Conservation (phyloP, 2,113 vertebrate genomes). For the Leptodactylus fuscus region DNA sequence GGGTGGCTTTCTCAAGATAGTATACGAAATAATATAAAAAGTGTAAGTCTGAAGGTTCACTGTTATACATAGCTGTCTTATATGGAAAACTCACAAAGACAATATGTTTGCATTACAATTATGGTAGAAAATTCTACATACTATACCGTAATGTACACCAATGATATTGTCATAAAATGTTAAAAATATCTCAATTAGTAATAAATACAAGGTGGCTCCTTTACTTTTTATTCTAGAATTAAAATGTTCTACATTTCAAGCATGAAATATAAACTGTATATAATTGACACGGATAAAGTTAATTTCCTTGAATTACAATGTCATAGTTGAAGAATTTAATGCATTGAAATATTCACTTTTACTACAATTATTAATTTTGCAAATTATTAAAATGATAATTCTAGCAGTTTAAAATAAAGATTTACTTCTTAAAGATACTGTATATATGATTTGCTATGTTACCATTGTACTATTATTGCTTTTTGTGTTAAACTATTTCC, state of each 20-base stretch:
- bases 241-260: background rate
- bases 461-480: background rate
- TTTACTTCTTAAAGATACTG: background rate
- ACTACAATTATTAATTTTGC: background rate
- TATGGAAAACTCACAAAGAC: background rate
- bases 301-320: no score
- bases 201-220: no score
- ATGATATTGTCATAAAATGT: no score
- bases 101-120: no score
- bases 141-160: no score
- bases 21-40: background rate
- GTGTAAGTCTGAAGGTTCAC: no score
- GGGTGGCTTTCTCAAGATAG: background rate
- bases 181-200: no score
- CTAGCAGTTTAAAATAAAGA: background rate
- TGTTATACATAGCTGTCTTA: background rate
- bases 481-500: background rate
- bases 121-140: no score
- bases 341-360: background rate
- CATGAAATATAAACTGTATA: no score
- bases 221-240: no score
- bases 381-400: background rate
- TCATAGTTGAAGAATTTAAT: background rate
- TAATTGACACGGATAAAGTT: no score
- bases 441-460: background rate